Evolutionary conservation across 1,140 invertebrate genomes (phyloP).

Genomic region (Aphaenogaster rudis): DNA sequence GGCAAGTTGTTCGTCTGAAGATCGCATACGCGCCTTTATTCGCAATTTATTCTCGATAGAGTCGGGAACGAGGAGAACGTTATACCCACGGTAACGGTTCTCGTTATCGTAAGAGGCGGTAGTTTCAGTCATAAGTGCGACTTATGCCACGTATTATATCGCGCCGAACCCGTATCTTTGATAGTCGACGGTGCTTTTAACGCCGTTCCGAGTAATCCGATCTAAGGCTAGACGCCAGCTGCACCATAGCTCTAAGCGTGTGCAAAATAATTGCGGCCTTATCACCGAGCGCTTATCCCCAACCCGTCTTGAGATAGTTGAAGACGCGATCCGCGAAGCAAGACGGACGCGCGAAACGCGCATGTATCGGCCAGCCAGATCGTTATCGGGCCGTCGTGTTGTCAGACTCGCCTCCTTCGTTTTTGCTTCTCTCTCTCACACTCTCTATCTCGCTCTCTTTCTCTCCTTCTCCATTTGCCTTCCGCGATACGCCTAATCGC

Average conservation of each 20-base stretch:
- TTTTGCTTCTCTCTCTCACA: conserved; percentile 15
- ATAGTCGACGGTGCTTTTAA: conserved; percentile 38
- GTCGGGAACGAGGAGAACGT: conserved; percentile 5
- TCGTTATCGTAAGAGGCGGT: conserved; percentile 45
- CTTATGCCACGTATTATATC: conserved; percentile 32
- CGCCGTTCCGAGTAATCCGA: conserved; percentile 14
- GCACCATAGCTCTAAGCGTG: not conserved
- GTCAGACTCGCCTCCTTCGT: conserved; percentile 50
- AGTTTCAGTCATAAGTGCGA: conserved; percentile 19
- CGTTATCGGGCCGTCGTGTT: conserved; percentile 38
- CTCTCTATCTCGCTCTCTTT: not conserved
- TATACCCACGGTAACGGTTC: conserved; percentile 24
- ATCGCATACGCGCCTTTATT: conserved; percentile 8
- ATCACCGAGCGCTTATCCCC: conserved; percentile 30
- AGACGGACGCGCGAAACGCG: conserved; percentile 52
- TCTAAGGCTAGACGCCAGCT: conserved; percentile 28
- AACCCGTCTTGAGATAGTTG: conserved; percentile 23
- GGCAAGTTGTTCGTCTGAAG: not conserved
- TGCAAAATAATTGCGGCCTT: conserved; percentile 48
- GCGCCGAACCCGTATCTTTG: conserved; percentile 15
- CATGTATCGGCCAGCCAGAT: conserved; percentile 39
- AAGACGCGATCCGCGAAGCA: conserved; percentile 19
- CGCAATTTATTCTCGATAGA: not conserved
- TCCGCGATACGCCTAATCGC: conserved; percentile 51
- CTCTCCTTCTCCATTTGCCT: conserved; percentile 22